Evolutionary conservation across 2,797 vertebrate genomes (phyloP), one percentile per base, ranked within the genome.

Genomic region (Rhabdomys pumilio): DNA sequence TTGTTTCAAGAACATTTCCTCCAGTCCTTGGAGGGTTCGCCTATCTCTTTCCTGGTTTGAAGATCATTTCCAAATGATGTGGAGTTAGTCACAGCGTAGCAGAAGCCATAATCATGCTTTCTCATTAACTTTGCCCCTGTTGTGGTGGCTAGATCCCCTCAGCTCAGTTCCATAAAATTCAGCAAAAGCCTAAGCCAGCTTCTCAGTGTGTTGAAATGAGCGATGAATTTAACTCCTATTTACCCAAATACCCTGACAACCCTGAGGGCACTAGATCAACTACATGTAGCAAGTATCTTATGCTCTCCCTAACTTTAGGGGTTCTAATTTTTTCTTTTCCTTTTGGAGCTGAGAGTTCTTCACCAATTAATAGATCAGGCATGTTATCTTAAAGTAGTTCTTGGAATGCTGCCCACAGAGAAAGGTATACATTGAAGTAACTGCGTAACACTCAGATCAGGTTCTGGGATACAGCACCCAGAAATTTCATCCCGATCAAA

Each of bases 1-100:
- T 91, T 86, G 47, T 75, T 95, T 94, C 79, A 55, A 92, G 47
- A 84, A 47, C 41, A 69, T 92, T 72, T 89, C 73, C 61, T 82
- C 65, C n/a, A 69, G 67, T 38, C 92, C 57, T 84, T 96, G 65
- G 81, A 72, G 63, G 22, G 34, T 91, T 93, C 47, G 55, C 73
- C 65, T 92, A 3, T 65, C 10, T 93, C 82, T 50, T 95, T 50
- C 93, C 77, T 90, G 87, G 83, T 96, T 93, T 94, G 41, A 95
- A 91, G 95, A 94, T 90, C 55, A 41, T 93, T 96, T 97, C 79
- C 90, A 86, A 80, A 97, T 69, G 29, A 92, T 96, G 94, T 95
- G 96, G 92, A 97, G 73, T 95, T 95, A 82, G 96, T 97, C 93
- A 94, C 67, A 17, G 41, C 20, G 4, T 47, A 82, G 65, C 44